Evolutionary conservation across 2,888 invertebrate species (phyloP), one percentile per base, ranked within the genome.

Genomic region (Archips crataeganus): DNA sequence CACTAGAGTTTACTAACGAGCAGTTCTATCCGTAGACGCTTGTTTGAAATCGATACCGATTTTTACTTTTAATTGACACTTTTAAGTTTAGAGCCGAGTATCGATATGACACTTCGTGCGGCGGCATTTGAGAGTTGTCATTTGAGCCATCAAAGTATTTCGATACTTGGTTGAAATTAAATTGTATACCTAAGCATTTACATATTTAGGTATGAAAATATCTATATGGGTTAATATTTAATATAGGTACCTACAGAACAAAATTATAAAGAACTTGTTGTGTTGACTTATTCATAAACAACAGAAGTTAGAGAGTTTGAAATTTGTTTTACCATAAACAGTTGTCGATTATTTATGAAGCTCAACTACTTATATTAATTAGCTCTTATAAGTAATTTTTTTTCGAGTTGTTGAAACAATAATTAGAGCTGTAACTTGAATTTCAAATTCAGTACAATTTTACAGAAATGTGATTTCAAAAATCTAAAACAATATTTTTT

Each of bases 21-120:
- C 54, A 15, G 23, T 54, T 54, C 9, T 54, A 54, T 54, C 54
- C 54, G 51, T n/a, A 15, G 51, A 51, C n/a, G 51, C 51, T 51
- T 51, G 45, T 49, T 11, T 51, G 54, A 54, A 54, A 23, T 23
- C 9, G 15, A 54, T n/a, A 54, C 54, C 54, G 23, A 54, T 54
- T 54, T 51, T 23, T 54, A 54, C 54, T 23, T 54, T 15, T 54
- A 15, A 9, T 54, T 23, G 15, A 5, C 6, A 49, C 2, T 54
- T 8, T 23, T n/a, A 13, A 13, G 54, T 23, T 23, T 49, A 45
- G 45, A 45, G 3, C 11, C 4, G 3, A 45, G 49, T n/a, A 49
- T 49, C 49, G 49, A 49, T 49, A 5, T 47, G 1, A 47, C 11
- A 47, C 45, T 47, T 49, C 49, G 5, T 49, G 3, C 11, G 49